A percentile compares a stretch with the other conserved stretches of the same genome.
Evolutionary conservation across 2,888 invertebrate species (phyloP).

Genomic region (Cerastis rubricosa): DNA sequence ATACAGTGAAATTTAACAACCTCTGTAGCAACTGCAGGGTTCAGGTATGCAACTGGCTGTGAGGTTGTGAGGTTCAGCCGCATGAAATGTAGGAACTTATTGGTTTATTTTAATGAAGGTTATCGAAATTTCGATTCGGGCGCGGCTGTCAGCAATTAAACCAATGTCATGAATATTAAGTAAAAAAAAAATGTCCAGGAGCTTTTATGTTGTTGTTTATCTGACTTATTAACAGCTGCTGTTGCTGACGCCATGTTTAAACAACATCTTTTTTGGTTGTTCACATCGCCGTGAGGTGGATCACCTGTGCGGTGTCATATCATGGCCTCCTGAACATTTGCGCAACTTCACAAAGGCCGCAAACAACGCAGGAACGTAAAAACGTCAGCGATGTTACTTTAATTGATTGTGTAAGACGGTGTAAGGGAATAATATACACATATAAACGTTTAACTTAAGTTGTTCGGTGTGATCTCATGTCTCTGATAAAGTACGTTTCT

Average conservation of each 20-base stretch:
- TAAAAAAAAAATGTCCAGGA: constrained; percentile 48
- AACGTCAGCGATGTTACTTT: constrained; percentile 54
- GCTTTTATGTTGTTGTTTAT: constrained; percentile 45
- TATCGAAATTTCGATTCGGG: constrained; percentile 36
- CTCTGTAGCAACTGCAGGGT: constrained; percentile 28
- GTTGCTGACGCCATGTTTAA: constrained; percentile 37
- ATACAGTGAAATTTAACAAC: constrained; percentile 28
- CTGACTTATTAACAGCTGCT: constrained; percentile 35
- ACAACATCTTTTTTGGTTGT: constrained; percentile 32
- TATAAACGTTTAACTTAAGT: constrained; percentile 41
- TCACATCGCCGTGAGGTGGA: constrained; percentile 7
- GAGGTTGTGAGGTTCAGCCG: constrained; percentile 21
- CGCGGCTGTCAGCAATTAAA: constrained; percentile 49
- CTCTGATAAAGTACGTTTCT: constrained; percentile 39
- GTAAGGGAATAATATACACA: constrained; percentile 53
- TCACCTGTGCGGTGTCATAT: constrained; percentile 49
- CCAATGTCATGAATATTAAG: constrained; percentile 57
- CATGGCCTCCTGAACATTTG: constrained; percentile 59
- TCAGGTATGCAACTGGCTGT: constrained; percentile 15
- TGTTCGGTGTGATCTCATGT: constrained; percentile 33
- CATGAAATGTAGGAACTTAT: constrained; percentile 50
- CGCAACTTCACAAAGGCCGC: constrained; percentile 55
- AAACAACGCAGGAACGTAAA: constrained; percentile 45
- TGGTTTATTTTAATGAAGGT: constrained; percentile 47
- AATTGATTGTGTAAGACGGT: constrained; percentile 62